Percentiles rank a stretch among this genome's conserved stretches.
These are phyloP conservation scores for Muraenolepis orangiensis DNA, from an alignment of 2,797 vertebrate genomes.

Conservation along the genomic window DNA sequence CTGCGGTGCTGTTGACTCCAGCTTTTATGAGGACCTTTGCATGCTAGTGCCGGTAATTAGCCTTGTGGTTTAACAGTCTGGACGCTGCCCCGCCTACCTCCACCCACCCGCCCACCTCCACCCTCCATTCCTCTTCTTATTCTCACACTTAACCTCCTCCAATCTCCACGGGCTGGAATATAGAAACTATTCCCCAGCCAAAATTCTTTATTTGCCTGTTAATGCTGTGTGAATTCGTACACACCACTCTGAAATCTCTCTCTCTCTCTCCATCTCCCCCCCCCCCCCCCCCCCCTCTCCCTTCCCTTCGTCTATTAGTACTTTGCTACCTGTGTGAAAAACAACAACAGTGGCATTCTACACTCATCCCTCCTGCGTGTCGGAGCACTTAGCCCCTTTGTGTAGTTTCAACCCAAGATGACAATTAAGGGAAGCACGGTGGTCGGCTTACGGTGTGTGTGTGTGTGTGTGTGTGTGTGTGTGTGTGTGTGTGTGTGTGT, in stretches of 20 bases:
- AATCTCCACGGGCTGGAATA: background rate
- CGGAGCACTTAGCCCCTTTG: conserved; percentile 1
- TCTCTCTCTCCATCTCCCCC: background rate
- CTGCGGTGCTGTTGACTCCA: conserved; percentile 73
- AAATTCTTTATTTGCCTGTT: background rate
- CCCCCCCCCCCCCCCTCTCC: background rate
- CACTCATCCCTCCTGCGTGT: background rate
- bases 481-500: too few relatives aligned
- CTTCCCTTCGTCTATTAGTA: background rate
- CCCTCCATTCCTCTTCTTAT: conserved; percentile 52
- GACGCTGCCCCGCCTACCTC: conserved; percentile 23
- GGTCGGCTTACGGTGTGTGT: background rate
- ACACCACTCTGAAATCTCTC: background rate
- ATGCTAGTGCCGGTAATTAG: conserved; percentile 73
- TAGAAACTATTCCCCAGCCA: background rate
- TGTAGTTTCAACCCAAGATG: background rate
- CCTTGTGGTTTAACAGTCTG: conserved; percentile 71
- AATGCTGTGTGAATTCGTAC: background rate
- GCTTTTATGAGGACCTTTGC: conserved; percentile 77
- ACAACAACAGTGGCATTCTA: background rate
- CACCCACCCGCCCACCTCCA: conserved; percentile 43
- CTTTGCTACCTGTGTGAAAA: background rate
- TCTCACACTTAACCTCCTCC: conserved; percentile 51
- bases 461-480: too few relatives aligned
- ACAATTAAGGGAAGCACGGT: background rate